Evolutionary conservation across 2,888 invertebrate species (phyloP).

Genomic region (Meghimatium bilineatum): DNA sequence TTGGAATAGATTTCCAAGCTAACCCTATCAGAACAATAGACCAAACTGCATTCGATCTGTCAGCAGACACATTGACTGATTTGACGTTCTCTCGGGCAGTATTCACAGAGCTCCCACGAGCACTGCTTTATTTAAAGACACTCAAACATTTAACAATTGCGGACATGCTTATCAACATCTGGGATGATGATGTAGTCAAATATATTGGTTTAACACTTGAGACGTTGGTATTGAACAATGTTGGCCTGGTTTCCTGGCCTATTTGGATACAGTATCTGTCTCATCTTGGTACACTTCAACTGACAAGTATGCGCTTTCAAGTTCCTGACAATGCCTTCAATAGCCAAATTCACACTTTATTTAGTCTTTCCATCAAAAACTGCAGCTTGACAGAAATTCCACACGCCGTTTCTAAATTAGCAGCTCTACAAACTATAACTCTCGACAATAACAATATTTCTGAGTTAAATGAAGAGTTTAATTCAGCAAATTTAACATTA

Average conservation of each 20-base stretch:
- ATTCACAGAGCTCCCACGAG: not conserved
- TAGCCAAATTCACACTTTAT: not conserved
- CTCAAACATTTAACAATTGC: not conserved
- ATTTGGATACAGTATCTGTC: not conserved
- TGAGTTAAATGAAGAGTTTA: not conserved
- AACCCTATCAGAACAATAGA: constrained; percentile 13
- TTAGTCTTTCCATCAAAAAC: constrained; percentile 10
- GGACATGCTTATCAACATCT: not conserved
- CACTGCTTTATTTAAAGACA: not conserved
- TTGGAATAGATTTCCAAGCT: not conserved
- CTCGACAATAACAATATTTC: not conserved
- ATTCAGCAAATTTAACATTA: not conserved
- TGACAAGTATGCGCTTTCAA: not conserved
- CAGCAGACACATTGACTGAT: not conserved
- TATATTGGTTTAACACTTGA: constrained; percentile 3
- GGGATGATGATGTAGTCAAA: not conserved
- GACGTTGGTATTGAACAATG: not conserved
- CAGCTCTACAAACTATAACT: not conserved
- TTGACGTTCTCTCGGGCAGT: not conserved
- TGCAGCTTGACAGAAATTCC: constrained; percentile 12
- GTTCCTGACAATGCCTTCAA: not conserved
- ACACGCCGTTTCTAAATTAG: not conserved
- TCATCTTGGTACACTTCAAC: not conserved
- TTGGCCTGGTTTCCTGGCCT: not conserved
- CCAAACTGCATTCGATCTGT: not conserved